Evolutionary conservation across 2,888 invertebrate genomes (phyloP), one percentile per base, ranked within the genome.

Genomic region (Blastobasis adustella): DNA sequence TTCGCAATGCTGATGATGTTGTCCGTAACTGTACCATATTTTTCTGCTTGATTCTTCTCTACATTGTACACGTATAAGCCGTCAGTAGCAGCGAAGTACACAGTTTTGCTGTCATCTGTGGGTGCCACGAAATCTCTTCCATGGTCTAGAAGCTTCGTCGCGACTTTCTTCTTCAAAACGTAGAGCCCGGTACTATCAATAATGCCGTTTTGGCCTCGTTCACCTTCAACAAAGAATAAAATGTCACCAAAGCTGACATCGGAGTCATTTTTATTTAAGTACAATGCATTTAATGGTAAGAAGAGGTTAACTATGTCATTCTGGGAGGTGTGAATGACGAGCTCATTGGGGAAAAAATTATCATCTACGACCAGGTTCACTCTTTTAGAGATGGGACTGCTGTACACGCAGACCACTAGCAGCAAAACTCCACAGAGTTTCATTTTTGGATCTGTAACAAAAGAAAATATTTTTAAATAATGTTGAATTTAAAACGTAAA

Each of bases 1-100:
- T 73, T 73, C 7, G 66, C 76, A 4, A 82, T 67, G 5, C 61
- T 59, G 4, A 77, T 71, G 3, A 79, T 60, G 39, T 60, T 72
- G 37, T 82, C 80, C 6, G 65, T 69, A 1, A 79, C 9, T 2
- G 72, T 54, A 0, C 80, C 80, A 40, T 73, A 79, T 63, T 79
- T 80, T 1, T 66, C 66, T 40, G 76, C 73, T 10, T 49, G 58
- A 7, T 65, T 67, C 4, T 62, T 51, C 7, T 59, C 46, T 3
- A 39, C 50, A 43, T 75, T 69, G 59, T 72, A 80, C 0, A 44
- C 8, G 51, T 79, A 81, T 5, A 81, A 50, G 2, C 81, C 81
- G 8, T 79, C 76, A 37, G 60, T 62, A 1, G 79, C 72, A 9
- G 65, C 80, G 5, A 81, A 69, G 53, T 66, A 79, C 3, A 59